Percentiles rank a stretch among this genome's conserved stretches.
These are phyloP conservation scores for Prionailurus bengalensis DNA, from an alignment of 2,113 vertebrate genomes.

Conservation along the genomic window DNA sequence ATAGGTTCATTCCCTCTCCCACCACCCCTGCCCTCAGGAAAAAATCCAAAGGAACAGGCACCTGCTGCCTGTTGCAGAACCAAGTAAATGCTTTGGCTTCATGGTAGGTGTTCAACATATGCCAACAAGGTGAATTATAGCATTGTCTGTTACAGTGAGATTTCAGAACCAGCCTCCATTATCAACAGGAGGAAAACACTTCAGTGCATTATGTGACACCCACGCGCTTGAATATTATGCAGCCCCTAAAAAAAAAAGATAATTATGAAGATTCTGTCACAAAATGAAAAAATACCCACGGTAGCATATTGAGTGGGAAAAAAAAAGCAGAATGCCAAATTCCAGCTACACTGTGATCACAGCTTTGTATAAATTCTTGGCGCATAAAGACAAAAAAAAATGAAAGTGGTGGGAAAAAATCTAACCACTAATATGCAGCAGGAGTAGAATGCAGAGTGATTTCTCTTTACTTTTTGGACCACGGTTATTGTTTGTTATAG, in stretches of 20 bases:
- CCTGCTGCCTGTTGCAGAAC: neutral
- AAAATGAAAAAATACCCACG: neutral
- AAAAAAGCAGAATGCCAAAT: neutral
- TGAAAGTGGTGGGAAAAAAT: neutral
- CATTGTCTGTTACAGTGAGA: neutral
- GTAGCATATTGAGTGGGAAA: neutral
- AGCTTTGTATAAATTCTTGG: constrained; percentile 46
- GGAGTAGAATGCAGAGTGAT: neutral
- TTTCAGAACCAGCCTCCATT: neutral
- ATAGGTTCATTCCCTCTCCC: neutral
- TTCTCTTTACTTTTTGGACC: neutral
- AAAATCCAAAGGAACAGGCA: neutral
- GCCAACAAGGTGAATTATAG: neutral
- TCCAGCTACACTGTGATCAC: constrained; percentile 18
- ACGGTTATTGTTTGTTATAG: neutral
- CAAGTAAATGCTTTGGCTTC: neutral
- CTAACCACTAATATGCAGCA: no score
- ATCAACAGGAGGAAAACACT: neutral
- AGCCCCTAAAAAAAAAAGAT: constrained; percentile 25
- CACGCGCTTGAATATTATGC: neutral
- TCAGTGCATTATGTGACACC: neutral
- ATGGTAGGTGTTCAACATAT: neutral
- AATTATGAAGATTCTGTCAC: constrained; percentile 22
- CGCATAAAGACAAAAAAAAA: neutral
- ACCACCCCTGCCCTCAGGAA: neutral